phyloP scores from a whole-genome alignment of 2,113 vertebrate genomes.

The Saimiri boliviensis region DNA sequence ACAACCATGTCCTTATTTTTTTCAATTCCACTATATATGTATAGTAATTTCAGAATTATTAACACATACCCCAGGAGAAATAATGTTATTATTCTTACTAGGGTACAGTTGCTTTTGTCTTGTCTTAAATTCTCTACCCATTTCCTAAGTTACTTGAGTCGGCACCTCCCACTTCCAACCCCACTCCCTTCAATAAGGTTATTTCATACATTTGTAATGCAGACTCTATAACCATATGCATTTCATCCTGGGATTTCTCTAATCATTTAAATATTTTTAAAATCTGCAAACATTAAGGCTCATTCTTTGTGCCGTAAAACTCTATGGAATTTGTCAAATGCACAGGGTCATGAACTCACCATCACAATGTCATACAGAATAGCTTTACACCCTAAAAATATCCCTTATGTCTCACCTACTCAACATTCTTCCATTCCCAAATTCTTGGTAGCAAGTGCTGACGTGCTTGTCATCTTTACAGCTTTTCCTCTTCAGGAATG shows the following conservation, averaged over 20 bases:
- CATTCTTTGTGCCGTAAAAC: background rate
- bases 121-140: background rate
- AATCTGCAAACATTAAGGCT: background rate
- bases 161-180: background rate
- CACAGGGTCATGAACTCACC: background rate
- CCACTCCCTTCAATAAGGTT: background rate
- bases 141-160: background rate
- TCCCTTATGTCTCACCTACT: background rate
- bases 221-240: background rate
- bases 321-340: background rate
- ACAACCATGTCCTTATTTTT: background rate
- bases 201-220: background rate
- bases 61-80: background rate
- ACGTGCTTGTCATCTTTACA: background rate
- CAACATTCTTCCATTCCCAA: background rate
- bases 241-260: background rate
- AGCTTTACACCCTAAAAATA: background rate
- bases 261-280: background rate
- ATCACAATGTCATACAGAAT: background rate
- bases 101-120: background rate
- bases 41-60: constrained; percentile 5
- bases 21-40: background rate
- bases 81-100: background rate
- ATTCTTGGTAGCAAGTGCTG: background rate
- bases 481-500: background rate